These are phyloP conservation scores for Malurus elegans DNA, from an alignment of 2,113 vertebrate species.

Conservation along the genomic window DNA sequence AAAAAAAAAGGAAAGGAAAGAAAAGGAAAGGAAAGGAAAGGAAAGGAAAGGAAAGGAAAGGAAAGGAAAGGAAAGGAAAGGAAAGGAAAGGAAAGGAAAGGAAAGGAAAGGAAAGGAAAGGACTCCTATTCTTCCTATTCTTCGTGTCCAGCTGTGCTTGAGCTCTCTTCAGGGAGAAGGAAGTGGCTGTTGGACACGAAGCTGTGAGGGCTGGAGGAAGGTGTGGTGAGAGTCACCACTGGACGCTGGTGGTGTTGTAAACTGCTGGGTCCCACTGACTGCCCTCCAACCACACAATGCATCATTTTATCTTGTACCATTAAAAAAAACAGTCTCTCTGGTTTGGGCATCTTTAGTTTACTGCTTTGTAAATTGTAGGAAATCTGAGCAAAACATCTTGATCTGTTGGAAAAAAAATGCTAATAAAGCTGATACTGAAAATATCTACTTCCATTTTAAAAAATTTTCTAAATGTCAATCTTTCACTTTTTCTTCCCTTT, in stretches of 20 bases:
- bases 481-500: not conserved
- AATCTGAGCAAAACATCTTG: not conserved
- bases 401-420: not conserved
- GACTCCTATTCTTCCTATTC: not conserved
- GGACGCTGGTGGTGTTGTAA: fast-evolving
- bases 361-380: not conserved
- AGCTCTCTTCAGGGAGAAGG: not conserved
- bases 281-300: not conserved
- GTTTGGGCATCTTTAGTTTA: not conserved
- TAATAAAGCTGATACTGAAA: not conserved
- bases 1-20: not conserved
- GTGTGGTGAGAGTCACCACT: not conserved
- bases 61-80: not conserved
- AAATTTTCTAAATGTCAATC: not conserved
- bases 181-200: fast-evolving
- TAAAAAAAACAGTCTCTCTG: not conserved
- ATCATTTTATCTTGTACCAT: not conserved
- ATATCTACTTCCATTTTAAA: not conserved
- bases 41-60: not conserved
- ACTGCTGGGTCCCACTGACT: not conserved
- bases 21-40: not conserved
- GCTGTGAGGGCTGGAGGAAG: not conserved
- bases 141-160: not conserved
- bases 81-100: not conserved
- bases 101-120: not conserved